A percentile compares a stretch with the other conserved stretches of the same genome.
Conservation (phyloP, 2,113 vertebrate genomes). For the Heterotilapia buettikoferi region DNA sequence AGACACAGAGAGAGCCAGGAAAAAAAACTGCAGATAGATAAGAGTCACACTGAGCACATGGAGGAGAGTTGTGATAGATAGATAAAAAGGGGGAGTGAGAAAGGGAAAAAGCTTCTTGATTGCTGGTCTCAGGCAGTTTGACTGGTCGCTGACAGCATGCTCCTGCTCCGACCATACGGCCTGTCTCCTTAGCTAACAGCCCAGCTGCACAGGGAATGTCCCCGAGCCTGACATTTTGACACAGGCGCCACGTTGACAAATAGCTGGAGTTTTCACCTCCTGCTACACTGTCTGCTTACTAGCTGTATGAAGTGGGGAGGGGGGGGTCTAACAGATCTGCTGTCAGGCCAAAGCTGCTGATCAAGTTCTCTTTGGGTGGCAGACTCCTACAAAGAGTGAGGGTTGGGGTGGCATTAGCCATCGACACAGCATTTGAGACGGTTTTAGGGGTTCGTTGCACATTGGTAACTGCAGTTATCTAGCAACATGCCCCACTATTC, state of each 20-base stretch:
- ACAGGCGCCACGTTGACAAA: slow-evolving; percentile 77
- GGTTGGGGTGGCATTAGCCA: slow-evolving; percentile 28
- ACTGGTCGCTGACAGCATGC: slow-evolving; percentile 72
- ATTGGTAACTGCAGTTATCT: slow-evolving; percentile 1
- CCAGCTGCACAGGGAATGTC: slow-evolving; percentile 75
- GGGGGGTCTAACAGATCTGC: slow-evolving; percentile 69
- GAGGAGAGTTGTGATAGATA: slow-evolving; percentile 37
- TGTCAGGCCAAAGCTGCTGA: slow-evolving; percentile 70
- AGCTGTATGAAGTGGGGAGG: slow-evolving; percentile 62
- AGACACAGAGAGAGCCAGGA: slow-evolving; percentile 24
- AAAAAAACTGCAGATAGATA: not conserved
- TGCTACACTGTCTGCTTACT: slow-evolving; percentile 74
- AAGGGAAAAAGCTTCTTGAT: slow-evolving; percentile 42
- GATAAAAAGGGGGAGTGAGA: slow-evolving; percentile 32
- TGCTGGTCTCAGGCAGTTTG: slow-evolving; percentile 54
- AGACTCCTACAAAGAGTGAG: slow-evolving; percentile 43
- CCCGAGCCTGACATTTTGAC: slow-evolving; percentile 79
- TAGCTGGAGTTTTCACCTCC: slow-evolving; percentile 79
- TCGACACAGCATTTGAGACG: slow-evolving; percentile 26
- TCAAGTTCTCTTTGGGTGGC: slow-evolving; percentile 75
- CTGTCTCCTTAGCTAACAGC: slow-evolving; percentile 76
- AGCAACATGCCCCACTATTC: slow-evolving; percentile 1
- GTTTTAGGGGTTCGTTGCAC: slow-evolving; percentile 4
- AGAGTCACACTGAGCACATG: slow-evolving; percentile 18
- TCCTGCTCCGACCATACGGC: slow-evolving; percentile 75